These are phyloP conservation scores for Myotis myotis DNA, from an alignment of 2,797 vertebrate species.

Conservation along the genomic window DNA sequence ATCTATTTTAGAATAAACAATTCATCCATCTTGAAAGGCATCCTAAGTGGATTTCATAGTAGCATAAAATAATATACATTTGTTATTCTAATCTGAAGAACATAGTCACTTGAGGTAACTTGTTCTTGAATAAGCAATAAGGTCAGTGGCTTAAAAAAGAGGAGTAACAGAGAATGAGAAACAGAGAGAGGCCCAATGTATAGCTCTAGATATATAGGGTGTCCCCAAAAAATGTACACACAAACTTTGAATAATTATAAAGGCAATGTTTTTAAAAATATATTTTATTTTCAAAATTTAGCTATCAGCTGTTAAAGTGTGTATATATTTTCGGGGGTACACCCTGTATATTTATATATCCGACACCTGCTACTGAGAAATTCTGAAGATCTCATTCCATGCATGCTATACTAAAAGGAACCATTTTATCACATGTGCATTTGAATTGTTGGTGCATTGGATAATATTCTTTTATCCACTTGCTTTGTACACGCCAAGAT, in stretches of 20 bases:
- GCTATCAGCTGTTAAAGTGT: no score
- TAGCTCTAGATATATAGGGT: background rate
- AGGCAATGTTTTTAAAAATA: no score
- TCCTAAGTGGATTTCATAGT: background rate
- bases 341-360: slow-evolving; percentile 56
- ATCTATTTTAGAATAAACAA: slow-evolving; percentile 14
- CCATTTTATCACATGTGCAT: slow-evolving; percentile 36
- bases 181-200: background rate
- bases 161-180: background rate
- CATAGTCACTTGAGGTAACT: background rate
- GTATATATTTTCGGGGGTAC: no score
- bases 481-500: slow-evolving; percentile 36
- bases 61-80: background rate
- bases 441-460: slow-evolving; percentile 49
- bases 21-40: slow-evolving; percentile 17
- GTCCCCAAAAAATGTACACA: no score
- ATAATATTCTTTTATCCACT: slow-evolving; percentile 21
- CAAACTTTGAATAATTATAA: no score
- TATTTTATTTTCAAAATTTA: no score
- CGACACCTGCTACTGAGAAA: slow-evolving; percentile 43
- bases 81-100: slow-evolving; percentile 29
- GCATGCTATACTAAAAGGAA: slow-evolving; percentile 35
- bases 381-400: slow-evolving; percentile 25
- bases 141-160: slow-evolving; percentile 1
- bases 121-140: slow-evolving; percentile 47